Conservation (phyloP, 2,888 invertebrate genomes). For the Folsomia manolachei region DNA sequence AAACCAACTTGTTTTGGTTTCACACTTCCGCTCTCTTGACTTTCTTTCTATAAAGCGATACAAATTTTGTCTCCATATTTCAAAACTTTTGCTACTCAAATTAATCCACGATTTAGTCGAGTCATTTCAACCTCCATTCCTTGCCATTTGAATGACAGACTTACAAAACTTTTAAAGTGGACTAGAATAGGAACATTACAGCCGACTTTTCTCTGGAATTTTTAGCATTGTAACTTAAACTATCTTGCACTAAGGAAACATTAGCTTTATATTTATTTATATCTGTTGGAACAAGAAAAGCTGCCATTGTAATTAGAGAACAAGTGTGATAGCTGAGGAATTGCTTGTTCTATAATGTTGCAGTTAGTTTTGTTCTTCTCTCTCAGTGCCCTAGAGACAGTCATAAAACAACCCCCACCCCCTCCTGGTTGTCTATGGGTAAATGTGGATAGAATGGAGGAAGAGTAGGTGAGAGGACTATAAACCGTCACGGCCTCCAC, state of each 20-base stretch:
- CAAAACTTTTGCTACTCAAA: background rate
- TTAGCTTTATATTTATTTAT: too few species aligned
- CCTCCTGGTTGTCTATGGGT: background rate
- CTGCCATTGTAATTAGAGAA: background rate
- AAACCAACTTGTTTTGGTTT: slow-evolving; percentile 19
- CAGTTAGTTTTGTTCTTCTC: background rate
- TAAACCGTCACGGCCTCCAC: background rate
- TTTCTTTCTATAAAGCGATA: background rate
- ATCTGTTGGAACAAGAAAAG: too few species aligned
- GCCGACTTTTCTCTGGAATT: too few species aligned
- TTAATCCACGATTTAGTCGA: background rate
- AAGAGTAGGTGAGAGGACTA: background rate
- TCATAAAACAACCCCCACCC: background rate
- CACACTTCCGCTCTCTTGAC: slow-evolving; percentile 14
- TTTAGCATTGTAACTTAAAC: too few species aligned
- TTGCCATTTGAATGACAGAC: too few species aligned
- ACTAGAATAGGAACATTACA: too few species aligned
- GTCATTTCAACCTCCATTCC: too few species aligned
- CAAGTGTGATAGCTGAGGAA: background rate
- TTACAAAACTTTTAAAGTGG: too few species aligned
- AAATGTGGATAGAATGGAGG: background rate
- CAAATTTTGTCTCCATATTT: too few species aligned
- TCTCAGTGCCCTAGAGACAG: background rate
- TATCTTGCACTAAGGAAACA: background rate
- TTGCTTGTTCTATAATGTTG: background rate